These are phyloP conservation scores for Dyspetes luteomarginatus DNA, from an alignment of 2,888 invertebrate genomes.

Conservation along the genomic window DNA sequence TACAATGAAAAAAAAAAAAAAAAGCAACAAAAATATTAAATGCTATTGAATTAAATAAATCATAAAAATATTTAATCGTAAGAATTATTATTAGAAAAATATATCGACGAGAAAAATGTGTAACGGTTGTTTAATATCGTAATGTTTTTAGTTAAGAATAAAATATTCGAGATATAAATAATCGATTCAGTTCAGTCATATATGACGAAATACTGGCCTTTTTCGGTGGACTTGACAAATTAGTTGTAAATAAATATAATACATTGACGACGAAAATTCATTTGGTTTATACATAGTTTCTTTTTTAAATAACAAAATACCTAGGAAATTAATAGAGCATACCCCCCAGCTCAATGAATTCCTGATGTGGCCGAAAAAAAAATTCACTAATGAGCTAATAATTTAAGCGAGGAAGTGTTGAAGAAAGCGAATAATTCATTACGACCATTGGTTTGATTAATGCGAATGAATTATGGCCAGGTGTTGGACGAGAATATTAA, in stretches of 20 bases:
- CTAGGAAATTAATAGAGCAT: too few species aligned
- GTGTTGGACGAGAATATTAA: conserved; percentile 33
- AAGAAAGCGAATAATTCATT: conserved; percentile 37
- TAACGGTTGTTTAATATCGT: too few species aligned
- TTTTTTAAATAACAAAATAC: too few species aligned
- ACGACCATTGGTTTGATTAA: conserved; percentile 38
- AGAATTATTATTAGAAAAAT: neutral
- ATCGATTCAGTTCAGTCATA: too few species aligned
- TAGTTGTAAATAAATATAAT: too few species aligned
- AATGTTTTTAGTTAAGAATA: too few species aligned
- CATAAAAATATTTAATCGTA: neutral
- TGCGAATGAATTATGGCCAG: conserved; percentile 46
- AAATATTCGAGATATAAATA: too few species aligned
- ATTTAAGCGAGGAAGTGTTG: conserved; percentile 1
- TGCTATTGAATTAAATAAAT: neutral
- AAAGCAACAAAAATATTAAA: neutral
- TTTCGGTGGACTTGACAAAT: too few species aligned
- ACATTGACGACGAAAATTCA: too few species aligned
- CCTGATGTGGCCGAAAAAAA: neutral
- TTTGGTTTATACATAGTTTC: too few species aligned
- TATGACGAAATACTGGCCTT: too few species aligned
- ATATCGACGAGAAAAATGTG: too few species aligned
- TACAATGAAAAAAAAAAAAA: conserved; percentile 63
- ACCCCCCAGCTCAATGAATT: neutral
- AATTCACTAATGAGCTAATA: neutral